A percentile compares a stretch with the other conserved stretches of the same genome.
phyloP scores from a whole-genome alignment of 2,888 invertebrate genomes.

The Cephus nigrinus region DNA sequence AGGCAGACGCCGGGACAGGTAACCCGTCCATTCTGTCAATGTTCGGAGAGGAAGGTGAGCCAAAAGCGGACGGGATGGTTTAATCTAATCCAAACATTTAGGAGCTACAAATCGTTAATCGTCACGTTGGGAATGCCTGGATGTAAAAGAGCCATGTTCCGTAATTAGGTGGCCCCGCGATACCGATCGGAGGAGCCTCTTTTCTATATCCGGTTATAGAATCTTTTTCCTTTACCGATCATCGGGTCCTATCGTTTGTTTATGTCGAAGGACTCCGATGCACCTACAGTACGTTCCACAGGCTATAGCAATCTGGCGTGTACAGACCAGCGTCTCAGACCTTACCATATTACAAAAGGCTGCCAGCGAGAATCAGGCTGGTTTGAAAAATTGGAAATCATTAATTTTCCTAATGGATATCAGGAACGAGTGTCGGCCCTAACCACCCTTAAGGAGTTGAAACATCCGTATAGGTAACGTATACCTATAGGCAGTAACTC shows the following conservation, averaged over 20 bases:
- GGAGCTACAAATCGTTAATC: conserved; percentile 59
- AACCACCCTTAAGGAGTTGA: not conserved
- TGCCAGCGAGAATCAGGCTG: not conserved
- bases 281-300: not conserved
- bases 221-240: not conserved
- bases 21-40: conserved; percentile 5
- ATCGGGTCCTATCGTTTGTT: not conserved
- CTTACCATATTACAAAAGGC: not conserved
- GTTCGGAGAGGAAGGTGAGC: conserved; percentile 19
- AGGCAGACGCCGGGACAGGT: not conserved
- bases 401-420: conserved; percentile 55
- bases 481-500: not conserved
- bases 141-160: conserved; percentile 35
- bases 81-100: conserved; percentile 54
- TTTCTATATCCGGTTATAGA: not conserved
- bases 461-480: not conserved
- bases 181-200: conserved; percentile 38
- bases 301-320: too few species aligned
- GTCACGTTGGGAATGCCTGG: conserved; percentile 53
- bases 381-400: conserved; percentile 47
- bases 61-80: conserved; percentile 25
- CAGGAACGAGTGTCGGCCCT: conserved; percentile 35
- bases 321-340: not conserved
- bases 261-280: not conserved
- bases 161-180: conserved; percentile 47